phyloP scores from a whole-genome alignment of 1,140 invertebrate genomes.

The Ceratosolen solmsi region DNA sequence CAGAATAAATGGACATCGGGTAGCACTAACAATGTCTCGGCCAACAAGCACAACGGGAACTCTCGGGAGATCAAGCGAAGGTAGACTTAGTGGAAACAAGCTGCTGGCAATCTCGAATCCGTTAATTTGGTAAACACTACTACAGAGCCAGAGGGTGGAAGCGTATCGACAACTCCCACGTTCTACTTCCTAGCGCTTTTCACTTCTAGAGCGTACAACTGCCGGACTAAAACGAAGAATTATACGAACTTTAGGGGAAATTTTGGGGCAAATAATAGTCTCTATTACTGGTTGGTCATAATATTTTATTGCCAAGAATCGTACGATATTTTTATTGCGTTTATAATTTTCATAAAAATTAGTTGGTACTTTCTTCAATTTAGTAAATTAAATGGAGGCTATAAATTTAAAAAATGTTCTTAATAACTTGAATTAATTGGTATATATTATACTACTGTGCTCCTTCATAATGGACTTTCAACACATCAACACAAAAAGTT shows the following conservation, averaged over 20 bases:
- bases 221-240: neutral
- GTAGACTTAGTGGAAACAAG: conserved; percentile 44
- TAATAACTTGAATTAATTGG: too few relatives aligned
- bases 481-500: too few relatives aligned
- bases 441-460: too few relatives aligned
- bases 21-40: conserved; percentile 38
- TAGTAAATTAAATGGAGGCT: too few relatives aligned
- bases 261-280: neutral
- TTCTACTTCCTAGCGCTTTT: neutral
- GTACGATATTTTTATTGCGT: too few relatives aligned
- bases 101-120: conserved; percentile 54
- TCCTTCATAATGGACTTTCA: too few relatives aligned
- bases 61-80: conserved; percentile 11
- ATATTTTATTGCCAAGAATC: neutral
- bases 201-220: neutral
- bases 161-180: neutral
- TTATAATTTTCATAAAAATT: too few relatives aligned
- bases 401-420: too few relatives aligned
- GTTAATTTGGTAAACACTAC: conserved; percentile 64
- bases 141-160: neutral
- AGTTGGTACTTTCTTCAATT: too few relatives aligned
- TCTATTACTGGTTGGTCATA: neutral
- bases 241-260: neutral
- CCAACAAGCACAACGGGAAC: conserved; percentile 26
- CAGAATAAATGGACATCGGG: conserved; percentile 20